A percentile compares a stretch with the other conserved stretches of the same genome.
phyloP scores from a whole-genome alignment of 2,797 vertebrate species.

The Sebastes hubbsi region DNA sequence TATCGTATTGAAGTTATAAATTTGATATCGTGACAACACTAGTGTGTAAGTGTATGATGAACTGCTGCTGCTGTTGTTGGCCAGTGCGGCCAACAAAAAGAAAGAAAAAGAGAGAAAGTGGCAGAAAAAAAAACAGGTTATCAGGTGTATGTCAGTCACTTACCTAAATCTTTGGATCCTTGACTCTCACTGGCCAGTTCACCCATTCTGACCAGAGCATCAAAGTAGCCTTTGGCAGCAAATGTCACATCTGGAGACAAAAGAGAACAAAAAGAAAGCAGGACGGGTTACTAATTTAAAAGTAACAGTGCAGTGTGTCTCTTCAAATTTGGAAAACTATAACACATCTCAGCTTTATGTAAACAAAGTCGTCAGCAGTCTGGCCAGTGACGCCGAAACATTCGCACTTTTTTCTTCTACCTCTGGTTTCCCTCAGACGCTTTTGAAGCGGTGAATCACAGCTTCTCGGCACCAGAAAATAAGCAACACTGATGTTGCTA shows the following conservation, averaged over 20 bases:
- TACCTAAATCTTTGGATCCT: constrained; percentile 97
- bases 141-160: constrained; percentile 70
- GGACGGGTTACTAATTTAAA: neutral
- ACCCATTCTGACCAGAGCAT: constrained; percentile 98
- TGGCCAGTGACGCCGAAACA: neutral
- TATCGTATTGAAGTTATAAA: neutral
- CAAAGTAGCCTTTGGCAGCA: constrained; percentile 98
- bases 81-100: neutral
- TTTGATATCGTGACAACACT: neutral
- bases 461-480: constrained; percentile 34
- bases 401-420: neutral
- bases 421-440: neutral
- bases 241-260: constrained; percentile 91
- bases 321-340: neutral
- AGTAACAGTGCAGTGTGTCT: neutral
- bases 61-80: neutral
- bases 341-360: neutral
- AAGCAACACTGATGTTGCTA: constrained; percentile 13
- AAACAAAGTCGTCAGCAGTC: constrained; percentile 1
- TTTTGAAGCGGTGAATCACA: constrained; percentile 22
- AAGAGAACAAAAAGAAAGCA: constrained; percentile 4
- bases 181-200: constrained; percentile 98
- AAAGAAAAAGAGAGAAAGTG: neutral
- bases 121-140: neutral
- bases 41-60: neutral